Conservation (phyloP, 2,888 invertebrate species). For the Kryphioiulus occultus region DNA sequence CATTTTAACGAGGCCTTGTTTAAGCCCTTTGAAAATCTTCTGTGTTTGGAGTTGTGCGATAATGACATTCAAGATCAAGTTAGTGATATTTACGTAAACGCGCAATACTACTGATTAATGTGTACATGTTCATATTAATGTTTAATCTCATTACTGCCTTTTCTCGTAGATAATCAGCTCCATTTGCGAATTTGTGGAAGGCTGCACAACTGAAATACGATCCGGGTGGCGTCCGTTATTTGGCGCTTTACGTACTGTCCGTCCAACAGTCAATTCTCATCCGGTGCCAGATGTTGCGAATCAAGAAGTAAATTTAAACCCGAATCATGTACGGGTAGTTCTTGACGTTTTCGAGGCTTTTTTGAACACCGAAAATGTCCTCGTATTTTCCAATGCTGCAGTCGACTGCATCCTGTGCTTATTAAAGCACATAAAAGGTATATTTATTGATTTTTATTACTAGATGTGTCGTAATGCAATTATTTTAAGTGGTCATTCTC, state of each 20-base stretch:
- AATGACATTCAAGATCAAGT: conserved; percentile 86
- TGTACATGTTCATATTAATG: too few relatives aligned
- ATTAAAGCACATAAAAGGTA: conserved; percentile 75
- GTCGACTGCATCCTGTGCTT: conserved; percentile 92
- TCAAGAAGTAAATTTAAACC: background rate
- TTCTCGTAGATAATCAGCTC: conserved; percentile 83
- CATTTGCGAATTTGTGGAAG: conserved; percentile 95
- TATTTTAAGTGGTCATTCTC: background rate
- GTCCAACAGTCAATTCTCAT: conserved; percentile 59
- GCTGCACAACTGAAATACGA: conserved; percentile 88
- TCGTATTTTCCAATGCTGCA: conserved; percentile 93
- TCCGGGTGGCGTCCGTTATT: conserved; percentile 97
- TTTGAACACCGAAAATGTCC: conserved; percentile 87
- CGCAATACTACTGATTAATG: too few relatives aligned
- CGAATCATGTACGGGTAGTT: conserved; percentile 61
- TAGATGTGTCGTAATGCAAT: background rate
- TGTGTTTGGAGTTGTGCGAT: conserved; percentile 92
- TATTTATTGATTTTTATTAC: background rate
- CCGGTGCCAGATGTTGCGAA: background rate
- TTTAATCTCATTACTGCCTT: conserved; percentile 13
- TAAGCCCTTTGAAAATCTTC: conserved; percentile 92
- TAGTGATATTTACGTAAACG: conserved; percentile 55
- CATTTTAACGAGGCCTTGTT: conserved; percentile 94
- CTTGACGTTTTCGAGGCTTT: conserved; percentile 92
- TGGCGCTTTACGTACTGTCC: conserved; percentile 87